These are phyloP conservation scores for Caradrina kadenii DNA, from an alignment of 2,888 invertebrate genomes.

Conservation along the genomic window DNA sequence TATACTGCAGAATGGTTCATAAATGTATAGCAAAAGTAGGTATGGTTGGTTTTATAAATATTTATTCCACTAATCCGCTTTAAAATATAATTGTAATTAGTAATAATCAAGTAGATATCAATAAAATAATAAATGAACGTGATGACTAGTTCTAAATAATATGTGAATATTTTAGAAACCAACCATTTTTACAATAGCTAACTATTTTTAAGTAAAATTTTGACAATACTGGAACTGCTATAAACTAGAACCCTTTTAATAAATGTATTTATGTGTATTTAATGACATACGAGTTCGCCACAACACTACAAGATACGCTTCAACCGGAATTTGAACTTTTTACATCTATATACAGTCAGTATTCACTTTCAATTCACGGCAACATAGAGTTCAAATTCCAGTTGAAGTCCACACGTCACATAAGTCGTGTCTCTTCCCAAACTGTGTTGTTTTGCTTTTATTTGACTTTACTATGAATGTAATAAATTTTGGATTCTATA, in stretches of 20 bases:
- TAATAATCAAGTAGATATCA: conserved; percentile 19
- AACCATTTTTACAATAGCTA: conserved; percentile 3
- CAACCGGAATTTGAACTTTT: conserved; percentile 43
- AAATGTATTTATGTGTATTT: neutral
- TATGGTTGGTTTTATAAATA: conserved; percentile 33
- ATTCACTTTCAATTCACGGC: conserved; percentile 15
- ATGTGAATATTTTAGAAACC: conserved; percentile 31
- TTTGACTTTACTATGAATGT: conserved; percentile 46
- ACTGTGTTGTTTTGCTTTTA: conserved; percentile 56
- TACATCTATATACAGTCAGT: conserved; percentile 41
- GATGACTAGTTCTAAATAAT: conserved; percentile 31
- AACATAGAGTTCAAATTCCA: conserved; percentile 40
- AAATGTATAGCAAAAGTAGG: neutral
- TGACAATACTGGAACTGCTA: neutral
- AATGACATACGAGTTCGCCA: conserved; percentile 33
- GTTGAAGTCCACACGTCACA: conserved; percentile 34
- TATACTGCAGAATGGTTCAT: conserved; percentile 1
- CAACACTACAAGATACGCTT: neutral
- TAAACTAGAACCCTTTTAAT: neutral
- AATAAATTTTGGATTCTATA: conserved; percentile 55
- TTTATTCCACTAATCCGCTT: conserved; percentile 30
- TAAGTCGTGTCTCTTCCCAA: conserved; percentile 26
- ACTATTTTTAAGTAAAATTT: neutral
- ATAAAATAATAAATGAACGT: conserved; percentile 23
- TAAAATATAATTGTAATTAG: conserved; percentile 37